A percentile compares a stretch with the other conserved stretches of the same genome.
Evolutionary conservation across 2,888 invertebrate species (phyloP).

Genomic region (Leptopterna dolabrata): DNA sequence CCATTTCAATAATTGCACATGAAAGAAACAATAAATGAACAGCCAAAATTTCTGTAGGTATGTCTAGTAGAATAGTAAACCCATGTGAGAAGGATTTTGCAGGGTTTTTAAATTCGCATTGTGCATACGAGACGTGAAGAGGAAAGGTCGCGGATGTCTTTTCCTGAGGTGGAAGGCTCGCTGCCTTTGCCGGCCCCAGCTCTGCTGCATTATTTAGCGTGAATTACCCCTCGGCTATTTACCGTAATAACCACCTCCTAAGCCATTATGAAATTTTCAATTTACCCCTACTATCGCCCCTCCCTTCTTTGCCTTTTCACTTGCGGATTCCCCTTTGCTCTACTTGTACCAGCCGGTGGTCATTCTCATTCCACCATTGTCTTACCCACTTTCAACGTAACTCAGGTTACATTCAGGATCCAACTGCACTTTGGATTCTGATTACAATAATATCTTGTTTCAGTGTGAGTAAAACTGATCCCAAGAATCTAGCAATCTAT

Average conservation of each 20-base stretch:
- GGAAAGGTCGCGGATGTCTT: conserved; percentile 5
- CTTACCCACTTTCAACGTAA: no score
- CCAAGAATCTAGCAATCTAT: no score
- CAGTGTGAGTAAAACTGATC: no score
- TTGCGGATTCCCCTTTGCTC: background rate
- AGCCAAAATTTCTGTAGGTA: no score
- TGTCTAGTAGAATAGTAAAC: no score
- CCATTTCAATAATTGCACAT: no score
- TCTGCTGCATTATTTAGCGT: conserved; percentile 44
- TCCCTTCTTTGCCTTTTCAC: background rate
- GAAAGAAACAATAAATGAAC: no score
- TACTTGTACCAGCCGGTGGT: background rate
- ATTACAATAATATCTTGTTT: no score
- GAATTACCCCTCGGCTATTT: conserved; percentile 51
- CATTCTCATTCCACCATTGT: conserved; percentile 23
- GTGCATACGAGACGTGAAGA: background rate
- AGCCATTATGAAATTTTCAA: conserved; percentile 52
- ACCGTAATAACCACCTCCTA: conserved; percentile 51
- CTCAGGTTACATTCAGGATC: no score
- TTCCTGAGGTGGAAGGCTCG: background rate
- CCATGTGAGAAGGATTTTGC: no score
- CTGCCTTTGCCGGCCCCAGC: background rate
- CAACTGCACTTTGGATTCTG: no score
- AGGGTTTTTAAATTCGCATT: background rate
- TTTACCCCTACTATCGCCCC: conserved; percentile 23